A percentile compares a stretch with the other conserved stretches of the same genome.
phyloP scores from a whole-genome alignment of 2,113 vertebrate species.

The Haplochromis burtoni region DNA sequence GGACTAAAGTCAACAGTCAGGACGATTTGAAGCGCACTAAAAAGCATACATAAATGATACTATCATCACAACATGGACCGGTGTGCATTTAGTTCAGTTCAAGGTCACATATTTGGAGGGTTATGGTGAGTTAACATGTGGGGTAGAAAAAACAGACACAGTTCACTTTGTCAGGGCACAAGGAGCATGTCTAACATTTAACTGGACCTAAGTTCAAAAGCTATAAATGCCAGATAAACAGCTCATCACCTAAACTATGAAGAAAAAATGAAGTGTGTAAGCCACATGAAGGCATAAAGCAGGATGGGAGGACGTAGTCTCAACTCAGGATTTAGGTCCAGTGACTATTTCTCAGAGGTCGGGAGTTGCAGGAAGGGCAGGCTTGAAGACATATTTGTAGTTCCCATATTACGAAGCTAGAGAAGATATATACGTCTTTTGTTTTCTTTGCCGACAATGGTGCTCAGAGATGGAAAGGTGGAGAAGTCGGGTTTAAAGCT shows the following conservation, averaged over 20 bases:
- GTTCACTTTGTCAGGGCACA: background rate
- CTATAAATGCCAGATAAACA: background rate
- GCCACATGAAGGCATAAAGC: background rate
- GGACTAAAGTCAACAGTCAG: background rate
- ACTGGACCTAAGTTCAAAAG: background rate
- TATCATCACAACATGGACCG: background rate
- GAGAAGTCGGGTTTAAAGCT: background rate
- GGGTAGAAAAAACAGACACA: background rate
- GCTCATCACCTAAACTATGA: background rate
- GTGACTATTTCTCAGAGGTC: background rate
- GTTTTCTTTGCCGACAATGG: background rate
- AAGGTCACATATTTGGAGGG: background rate
- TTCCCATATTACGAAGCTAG: background rate
- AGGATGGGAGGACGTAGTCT: background rate
- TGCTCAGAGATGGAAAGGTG: background rate
- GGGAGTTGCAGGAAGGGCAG: background rate
- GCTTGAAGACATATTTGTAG: background rate
- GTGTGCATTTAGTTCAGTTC: background rate
- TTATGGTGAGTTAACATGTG: background rate
- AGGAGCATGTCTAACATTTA: background rate
- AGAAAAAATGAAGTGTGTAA: background rate
- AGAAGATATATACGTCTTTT: background rate
- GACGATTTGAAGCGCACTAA: background rate
- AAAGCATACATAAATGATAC: background rate
- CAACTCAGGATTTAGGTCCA: background rate